A percentile compares a stretch with the other conserved stretches of the same genome.
phyloP scores from a whole-genome alignment of 2,888 invertebrate genomes.

The Stenichneumon culpator region DNA sequence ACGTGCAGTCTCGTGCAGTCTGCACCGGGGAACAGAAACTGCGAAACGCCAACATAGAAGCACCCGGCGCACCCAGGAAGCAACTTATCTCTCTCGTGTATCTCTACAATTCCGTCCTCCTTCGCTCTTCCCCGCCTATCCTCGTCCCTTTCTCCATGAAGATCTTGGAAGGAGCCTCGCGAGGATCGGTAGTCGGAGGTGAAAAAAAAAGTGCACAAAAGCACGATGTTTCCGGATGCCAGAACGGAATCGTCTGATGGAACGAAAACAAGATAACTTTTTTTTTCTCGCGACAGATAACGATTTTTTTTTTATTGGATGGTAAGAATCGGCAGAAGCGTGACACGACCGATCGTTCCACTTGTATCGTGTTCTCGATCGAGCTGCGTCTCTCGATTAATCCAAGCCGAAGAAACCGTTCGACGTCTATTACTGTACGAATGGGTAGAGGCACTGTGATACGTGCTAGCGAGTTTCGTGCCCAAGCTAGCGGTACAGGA shows the following conservation, averaged over 20 bases:
- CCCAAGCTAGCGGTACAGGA: slow-evolving; percentile 44
- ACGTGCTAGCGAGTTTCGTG: slow-evolving; percentile 40
- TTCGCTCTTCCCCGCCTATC: neutral
- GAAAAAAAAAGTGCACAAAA: neutral
- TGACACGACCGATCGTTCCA: slow-evolving; percentile 45
- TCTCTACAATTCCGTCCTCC: slow-evolving; percentile 61
- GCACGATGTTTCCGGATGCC: neutral
- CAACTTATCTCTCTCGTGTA: slow-evolving; percentile 72
- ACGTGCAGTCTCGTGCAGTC: slow-evolving; percentile 35
- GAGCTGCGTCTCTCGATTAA: slow-evolving; percentile 44
- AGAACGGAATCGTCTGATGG: neutral
- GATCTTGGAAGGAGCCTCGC: neutral
- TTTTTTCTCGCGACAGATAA: neutral
- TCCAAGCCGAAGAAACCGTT: slow-evolving; percentile 46
- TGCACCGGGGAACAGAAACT: slow-evolving; percentile 6
- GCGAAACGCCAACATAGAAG: slow-evolving; percentile 45
- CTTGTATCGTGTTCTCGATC: slow-evolving; percentile 33
- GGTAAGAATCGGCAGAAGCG: slow-evolving; percentile 41
- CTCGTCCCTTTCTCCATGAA: neutral
- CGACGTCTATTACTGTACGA: slow-evolving; percentile 16
- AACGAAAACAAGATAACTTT: neutral
- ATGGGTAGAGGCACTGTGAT: slow-evolving; percentile 28
- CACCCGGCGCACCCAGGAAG: slow-evolving; percentile 73
- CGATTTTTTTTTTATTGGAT: slow-evolving; percentile 2
- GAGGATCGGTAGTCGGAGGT: neutral